phyloP scores from a whole-genome alignment of 1,140 invertebrate genomes.

The Potamilus streckersoni region DNA sequence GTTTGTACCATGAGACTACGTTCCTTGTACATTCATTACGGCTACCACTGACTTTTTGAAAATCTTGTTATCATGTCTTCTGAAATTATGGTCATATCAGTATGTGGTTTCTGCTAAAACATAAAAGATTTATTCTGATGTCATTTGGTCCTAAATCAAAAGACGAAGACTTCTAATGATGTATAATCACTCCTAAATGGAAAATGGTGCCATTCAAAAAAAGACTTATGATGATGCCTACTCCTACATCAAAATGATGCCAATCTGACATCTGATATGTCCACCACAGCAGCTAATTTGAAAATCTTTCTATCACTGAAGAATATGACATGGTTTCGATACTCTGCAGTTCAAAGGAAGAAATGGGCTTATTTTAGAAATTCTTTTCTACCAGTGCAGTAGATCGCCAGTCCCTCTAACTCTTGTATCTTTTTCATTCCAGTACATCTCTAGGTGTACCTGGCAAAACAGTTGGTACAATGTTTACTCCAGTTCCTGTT shows the following conservation, averaged over 20 bases:
- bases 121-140: not conserved
- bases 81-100: not conserved
- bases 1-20: too few species aligned
- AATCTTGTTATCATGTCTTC: too few species aligned
- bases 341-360: not conserved
- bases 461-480: slow-evolving; percentile 90
- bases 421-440: slow-evolving; percentile 24
- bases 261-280: too few species aligned
- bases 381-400: not conserved
- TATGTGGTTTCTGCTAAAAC: not conserved
- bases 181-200: not conserved
- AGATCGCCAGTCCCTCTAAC: not conserved
- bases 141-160: too few species aligned
- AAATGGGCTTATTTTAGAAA: not conserved
- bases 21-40: too few species aligned
- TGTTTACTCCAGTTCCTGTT: slow-evolving; percentile 89
- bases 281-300: too few species aligned
- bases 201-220: too few species aligned
- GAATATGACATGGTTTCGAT: not conserved
- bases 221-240: too few species aligned
- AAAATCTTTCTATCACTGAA: too few species aligned
- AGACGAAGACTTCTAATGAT: not conserved
- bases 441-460: slow-evolving; percentile 85
- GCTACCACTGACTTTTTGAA: too few species aligned
- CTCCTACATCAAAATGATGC: too few species aligned